Evolutionary conservation across 2,888 invertebrate genomes (phyloP).

Genomic region (Synergus japonicus): DNA sequence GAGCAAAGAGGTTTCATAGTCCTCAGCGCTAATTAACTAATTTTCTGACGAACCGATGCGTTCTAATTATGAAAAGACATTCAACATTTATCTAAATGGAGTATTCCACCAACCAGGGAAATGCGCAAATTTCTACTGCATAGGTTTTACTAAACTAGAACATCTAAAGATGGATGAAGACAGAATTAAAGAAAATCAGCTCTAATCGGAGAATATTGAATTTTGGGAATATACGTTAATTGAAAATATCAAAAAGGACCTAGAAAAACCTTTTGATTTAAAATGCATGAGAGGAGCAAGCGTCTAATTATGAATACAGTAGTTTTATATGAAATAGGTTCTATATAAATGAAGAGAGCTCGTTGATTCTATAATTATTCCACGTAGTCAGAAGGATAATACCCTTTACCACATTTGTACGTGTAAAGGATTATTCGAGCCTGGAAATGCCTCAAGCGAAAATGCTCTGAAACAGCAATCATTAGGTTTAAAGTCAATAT

Average conservation of each 20-base stretch:
- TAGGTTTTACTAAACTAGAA: too few species aligned
- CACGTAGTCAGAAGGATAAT: background rate
- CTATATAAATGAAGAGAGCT: background rate
- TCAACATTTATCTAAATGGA: background rate
- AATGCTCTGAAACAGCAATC: slow-evolving; percentile 18
- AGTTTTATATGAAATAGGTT: background rate
- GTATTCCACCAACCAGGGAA: background rate
- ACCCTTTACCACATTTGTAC: background rate
- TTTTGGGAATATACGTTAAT: too few species aligned
- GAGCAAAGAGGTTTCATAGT: background rate
- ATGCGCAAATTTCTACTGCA: background rate
- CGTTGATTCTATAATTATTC: slow-evolving; percentile 18
- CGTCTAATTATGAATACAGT: background rate
- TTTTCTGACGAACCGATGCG: background rate
- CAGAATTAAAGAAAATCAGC: too few species aligned
- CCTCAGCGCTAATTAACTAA: background rate
- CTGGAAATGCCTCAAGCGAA: slow-evolving; percentile 9
- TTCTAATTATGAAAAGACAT: background rate
- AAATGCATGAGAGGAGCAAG: background rate
- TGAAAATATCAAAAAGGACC: too few species aligned
- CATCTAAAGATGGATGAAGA: too few species aligned
- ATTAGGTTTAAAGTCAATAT: background rate
- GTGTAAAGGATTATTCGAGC: slow-evolving; percentile 20
- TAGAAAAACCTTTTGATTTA: background rate
- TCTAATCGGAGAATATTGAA: too few species aligned